These are phyloP conservation scores for Passer domesticus DNA, from an alignment of 2,113 vertebrate species.

Conservation along the genomic window DNA sequence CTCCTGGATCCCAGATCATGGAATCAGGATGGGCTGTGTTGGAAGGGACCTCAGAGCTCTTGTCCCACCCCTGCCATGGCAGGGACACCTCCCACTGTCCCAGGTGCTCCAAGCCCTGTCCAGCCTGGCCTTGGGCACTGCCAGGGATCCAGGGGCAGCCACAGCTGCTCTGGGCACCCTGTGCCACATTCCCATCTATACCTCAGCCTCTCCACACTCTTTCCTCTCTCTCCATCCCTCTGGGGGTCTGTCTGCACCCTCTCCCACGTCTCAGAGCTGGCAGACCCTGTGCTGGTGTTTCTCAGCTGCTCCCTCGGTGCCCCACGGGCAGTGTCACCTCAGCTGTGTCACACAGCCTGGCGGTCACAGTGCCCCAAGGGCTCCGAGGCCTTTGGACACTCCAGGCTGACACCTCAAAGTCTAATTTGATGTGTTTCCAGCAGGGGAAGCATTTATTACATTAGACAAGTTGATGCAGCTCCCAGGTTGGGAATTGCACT, in stretches of 20 bases:
- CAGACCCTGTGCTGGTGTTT: not conserved
- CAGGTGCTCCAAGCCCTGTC: not conserved
- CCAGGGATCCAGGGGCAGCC: not conserved
- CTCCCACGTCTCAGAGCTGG: not conserved
- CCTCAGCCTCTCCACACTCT: rapidly evolving
- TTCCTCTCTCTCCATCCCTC: not conserved
- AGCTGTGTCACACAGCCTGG: not conserved
- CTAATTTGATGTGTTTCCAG: slow-evolving; percentile 33
- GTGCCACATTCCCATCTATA: not conserved
- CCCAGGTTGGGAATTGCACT: slow-evolving; percentile 45
- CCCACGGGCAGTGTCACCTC: rapidly evolving
- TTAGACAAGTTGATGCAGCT: slow-evolving; percentile 62
- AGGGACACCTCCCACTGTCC: not conserved
- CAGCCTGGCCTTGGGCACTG: not conserved
- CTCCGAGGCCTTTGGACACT: not conserved
- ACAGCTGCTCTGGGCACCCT: not conserved
- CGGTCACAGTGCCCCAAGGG: not conserved
- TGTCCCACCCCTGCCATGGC: rapidly evolving
- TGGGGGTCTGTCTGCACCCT: not conserved
- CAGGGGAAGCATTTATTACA: slow-evolving; percentile 54
- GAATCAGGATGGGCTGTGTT: not conserved
- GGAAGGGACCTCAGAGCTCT: not conserved
- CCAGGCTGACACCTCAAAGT: not conserved
- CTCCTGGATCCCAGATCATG: not conserved
- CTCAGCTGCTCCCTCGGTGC: not conserved